phyloP scores from a whole-genome alignment of 2,888 invertebrate genomes.

The Lasioglossum morio region DNA sequence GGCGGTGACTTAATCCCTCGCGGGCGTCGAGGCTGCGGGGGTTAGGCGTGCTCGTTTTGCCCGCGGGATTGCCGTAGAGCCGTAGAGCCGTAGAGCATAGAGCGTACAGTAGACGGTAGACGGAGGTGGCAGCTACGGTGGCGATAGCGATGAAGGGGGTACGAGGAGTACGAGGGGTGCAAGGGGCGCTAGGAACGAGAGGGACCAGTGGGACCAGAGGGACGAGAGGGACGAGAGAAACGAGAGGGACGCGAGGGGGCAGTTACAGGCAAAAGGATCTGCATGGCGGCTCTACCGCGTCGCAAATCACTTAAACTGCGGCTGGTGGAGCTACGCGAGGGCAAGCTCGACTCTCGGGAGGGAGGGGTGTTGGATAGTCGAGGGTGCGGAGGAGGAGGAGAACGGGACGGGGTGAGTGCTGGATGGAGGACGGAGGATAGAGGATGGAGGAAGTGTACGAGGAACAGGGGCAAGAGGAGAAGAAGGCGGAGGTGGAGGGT shows the following conservation, averaged over 20 bases:
- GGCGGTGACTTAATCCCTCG: conserved; percentile 77
- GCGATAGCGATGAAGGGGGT: conserved; percentile 3
- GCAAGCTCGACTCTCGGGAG: conserved; percentile 72
- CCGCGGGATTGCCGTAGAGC: conserved; percentile 68
- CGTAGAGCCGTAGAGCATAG: conserved; percentile 48
- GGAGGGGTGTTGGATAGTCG: conserved; percentile 69
- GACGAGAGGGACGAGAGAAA: neutral
- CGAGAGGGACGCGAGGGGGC: conserved; percentile 65
- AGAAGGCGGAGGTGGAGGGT: conserved; percentile 80
- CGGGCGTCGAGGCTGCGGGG: conserved; percentile 75
- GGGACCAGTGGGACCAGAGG: conserved; percentile 1
- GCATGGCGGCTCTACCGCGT: conserved; percentile 84
- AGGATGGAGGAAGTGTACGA: conserved; percentile 62
- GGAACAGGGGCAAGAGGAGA: conserved; percentile 58
- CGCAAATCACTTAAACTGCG: conserved; percentile 85
- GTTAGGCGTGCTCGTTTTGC: conserved; percentile 77
- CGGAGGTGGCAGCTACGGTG: conserved; percentile 54
- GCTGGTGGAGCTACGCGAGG: conserved; percentile 80
- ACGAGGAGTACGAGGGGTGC: neutral
- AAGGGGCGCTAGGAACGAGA: neutral
- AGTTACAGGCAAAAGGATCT: conserved; percentile 83
- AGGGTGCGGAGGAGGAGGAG: conserved; percentile 70
- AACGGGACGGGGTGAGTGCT: conserved; percentile 79
- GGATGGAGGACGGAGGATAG: conserved; percentile 12
- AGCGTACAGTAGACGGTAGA: conserved; percentile 39